Evolutionary conservation across 92 coral and sea anemone species (phyloP), one percentile per base, ranked within the genome.

Genomic region (Epizoanthus scotinus): DNA sequence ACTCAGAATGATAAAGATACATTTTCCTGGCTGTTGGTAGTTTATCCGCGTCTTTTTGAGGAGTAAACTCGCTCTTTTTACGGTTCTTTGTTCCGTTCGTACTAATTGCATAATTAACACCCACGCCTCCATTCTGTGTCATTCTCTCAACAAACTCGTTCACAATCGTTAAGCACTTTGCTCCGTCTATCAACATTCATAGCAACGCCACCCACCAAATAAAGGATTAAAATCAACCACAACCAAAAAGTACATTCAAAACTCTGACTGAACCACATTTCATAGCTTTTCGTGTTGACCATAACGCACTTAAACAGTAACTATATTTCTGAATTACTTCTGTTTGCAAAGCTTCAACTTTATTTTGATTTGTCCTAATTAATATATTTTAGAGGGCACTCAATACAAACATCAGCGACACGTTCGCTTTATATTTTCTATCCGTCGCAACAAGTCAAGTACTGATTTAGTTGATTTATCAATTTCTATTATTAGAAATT

Each of bases 51-150:
- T 58, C 38, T 4, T 31, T 18, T 40, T 21, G 50, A 28, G 26
- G 22, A 34, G 14, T 34, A 59, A 75, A 1, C 55, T 4, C 67
- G 15, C 19, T n/a, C 38, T 75, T 38, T 57, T 74, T 20, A 34
- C 29, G 62, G 40, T 36, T 75, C 81, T 50, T 73, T 73, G 79
- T 73, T 20, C 52, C 18, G 29, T 25, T 17, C 29, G 40, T 22
- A 63, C 81, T 75, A 75, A 75, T 75, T 75, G 81, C 81, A 38
- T 75, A 60, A 75, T 75, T 75, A 75, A 38, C 81, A 75, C 81
- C 81, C 81, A 75, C 81, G 81, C 81, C 81, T 75, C 67, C 81
- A 59, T 2, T 54, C 29, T 28, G n/a, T 58, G 52, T 10, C 10
- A 4, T 61, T 75, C 63, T 21, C 67, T 26, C 47, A 75, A 75